Evolutionary conservation across 2,797 vertebrate genomes (phyloP), one percentile per base, ranked within the genome.

Genomic region (Coreius guichenoti): DNA sequence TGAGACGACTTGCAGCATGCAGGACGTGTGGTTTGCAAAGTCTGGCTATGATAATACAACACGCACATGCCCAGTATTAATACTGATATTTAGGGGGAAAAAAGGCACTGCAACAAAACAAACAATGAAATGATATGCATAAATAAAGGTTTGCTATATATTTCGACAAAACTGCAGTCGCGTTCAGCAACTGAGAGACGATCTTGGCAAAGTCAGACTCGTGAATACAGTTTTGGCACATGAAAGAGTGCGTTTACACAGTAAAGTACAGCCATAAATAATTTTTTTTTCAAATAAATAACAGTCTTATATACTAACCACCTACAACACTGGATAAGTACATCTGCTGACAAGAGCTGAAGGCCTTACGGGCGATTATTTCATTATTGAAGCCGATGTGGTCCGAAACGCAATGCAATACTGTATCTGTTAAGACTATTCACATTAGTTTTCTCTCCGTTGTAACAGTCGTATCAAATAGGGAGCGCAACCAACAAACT

Each of bases 381-480:
- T 69, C n/a, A 75, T 45, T 9, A 23, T 56, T 68, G n/a, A 81
- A 54, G 43, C 63, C 17, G 51, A 45, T 51, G 29, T 83, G 83
- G 51, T 68, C 26, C 43, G 39, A 79, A 81, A 87, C 33, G 21
- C 58, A 9, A 82, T 5, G 36, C 26, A 70, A 81, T 56, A 72
- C 68, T 63, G 51, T 45, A 29, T 68, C 49, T 16, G 82, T 68
- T 43, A 58, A 78, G 51, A 84, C 39, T 45, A n/a, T 78, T 69
- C n/a, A 68, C 31, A 54, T 65, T 36, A 4, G 3, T 45, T 70
- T 70, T 80, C 33, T 68, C 31, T 86, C 67, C 63, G 33, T 17
- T 81, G 83, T 89, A 88, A 89, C 85, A 86, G 86, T 74, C 83
- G 45, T 76, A 86, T 81, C 33, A 85, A 81, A 75, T 39, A 68